These are phyloP conservation scores for Rhinatrema bivittatum DNA, from an alignment of 2,797 vertebrate species.

Conservation along the genomic window DNA sequence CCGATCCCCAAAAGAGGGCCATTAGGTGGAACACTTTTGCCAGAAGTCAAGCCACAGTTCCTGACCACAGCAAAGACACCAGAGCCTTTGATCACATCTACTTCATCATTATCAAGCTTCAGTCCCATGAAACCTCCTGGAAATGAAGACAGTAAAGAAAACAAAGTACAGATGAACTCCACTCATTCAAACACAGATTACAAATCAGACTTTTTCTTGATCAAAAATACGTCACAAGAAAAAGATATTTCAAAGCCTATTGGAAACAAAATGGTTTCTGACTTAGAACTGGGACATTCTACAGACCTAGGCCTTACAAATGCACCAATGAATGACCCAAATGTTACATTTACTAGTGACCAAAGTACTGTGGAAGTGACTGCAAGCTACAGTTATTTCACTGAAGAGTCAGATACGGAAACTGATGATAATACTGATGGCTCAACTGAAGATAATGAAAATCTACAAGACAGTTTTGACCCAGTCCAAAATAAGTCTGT, in stretches of 20 bases:
- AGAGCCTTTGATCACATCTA: neutral
- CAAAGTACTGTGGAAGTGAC: conserved; percentile 34
- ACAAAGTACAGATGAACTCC: conserved; percentile 25
- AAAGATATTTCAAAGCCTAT: conserved; percentile 13
- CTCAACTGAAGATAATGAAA: conserved; percentile 29
- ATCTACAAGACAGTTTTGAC: neutral
- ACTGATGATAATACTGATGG: conserved; percentile 17
- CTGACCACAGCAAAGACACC: conserved; percentile 17
- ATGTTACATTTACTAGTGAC: conserved; percentile 18
- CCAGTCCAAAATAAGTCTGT: conserved; percentile 31
- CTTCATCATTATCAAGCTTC: neutral
- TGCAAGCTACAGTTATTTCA: conserved; percentile 60
- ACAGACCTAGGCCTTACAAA: conserved; percentile 41
- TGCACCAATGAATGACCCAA: conserved; percentile 20
- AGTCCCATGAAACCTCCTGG: neutral
- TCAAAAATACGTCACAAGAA: conserved; percentile 24
- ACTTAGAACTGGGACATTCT: neutral
- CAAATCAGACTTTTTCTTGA: conserved; percentile 4
- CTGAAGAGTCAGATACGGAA: conserved; percentile 48
- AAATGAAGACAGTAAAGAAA: conserved; percentile 16
- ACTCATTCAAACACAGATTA: conserved; percentile 9
- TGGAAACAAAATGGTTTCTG: conserved; percentile 8
- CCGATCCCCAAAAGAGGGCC: conserved; percentile 10
- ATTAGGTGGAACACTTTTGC: conserved; percentile 1
- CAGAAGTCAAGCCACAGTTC: conserved; percentile 2